phyloP scores from a whole-genome alignment of 1,140 invertebrate species.

The Apolygus lucorum region DNA sequence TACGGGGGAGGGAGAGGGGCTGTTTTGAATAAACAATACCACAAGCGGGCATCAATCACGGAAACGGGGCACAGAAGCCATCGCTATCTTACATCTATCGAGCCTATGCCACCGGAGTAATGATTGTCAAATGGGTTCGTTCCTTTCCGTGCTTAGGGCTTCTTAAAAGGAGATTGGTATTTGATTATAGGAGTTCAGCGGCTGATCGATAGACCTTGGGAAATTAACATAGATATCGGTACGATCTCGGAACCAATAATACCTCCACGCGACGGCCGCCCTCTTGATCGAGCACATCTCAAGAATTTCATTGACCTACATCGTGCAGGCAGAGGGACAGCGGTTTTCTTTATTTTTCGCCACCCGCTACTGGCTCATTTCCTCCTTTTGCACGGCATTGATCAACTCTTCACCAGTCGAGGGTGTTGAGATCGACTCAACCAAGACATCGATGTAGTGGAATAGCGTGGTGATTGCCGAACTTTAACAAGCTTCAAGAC shows the following conservation, averaged over 20 bases:
- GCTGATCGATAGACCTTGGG: constrained; percentile 9
- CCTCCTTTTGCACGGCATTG: background rate
- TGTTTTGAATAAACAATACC: background rate
- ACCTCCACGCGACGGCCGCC: constrained; percentile 3
- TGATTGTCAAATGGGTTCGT: constrained; percentile 1
- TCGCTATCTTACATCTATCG: constrained; percentile 3
- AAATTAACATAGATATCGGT: constrained; percentile 9
- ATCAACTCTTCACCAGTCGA: no score
- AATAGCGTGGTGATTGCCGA: no score
- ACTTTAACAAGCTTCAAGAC: no score
- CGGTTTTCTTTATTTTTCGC: background rate
- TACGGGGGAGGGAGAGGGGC: background rate
- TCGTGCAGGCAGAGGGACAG: background rate
- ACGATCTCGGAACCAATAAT: constrained; percentile 11
- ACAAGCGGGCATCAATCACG: constrained; percentile 5
- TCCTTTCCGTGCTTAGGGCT: constrained; percentile 6
- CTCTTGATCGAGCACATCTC: constrained; percentile 3
- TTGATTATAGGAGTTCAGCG: constrained; percentile 9
- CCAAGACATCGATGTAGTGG: no score
- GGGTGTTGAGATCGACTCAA: no score
- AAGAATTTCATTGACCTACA: constrained; percentile 13
- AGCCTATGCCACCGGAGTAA: background rate
- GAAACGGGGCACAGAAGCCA: background rate
- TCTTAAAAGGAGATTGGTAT: constrained; percentile 11
- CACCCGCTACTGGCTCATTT: background rate